Conservation (phyloP, 1,140 invertebrate species). For the Drosophila leontia region DNA sequence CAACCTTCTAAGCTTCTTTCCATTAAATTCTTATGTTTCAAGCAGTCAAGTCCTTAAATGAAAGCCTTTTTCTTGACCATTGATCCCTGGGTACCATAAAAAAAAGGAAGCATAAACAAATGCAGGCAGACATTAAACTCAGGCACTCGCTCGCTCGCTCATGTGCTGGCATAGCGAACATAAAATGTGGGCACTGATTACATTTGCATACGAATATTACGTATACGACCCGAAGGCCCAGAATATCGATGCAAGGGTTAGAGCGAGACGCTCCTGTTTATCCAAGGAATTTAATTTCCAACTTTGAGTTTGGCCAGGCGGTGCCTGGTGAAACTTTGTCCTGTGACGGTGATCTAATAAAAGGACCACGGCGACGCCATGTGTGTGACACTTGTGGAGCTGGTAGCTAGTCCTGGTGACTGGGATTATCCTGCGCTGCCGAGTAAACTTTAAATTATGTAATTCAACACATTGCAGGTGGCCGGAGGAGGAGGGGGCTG, state of each 20-base stretch:
- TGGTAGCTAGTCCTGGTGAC: slow-evolving; percentile 21
- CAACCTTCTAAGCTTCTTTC: neutral
- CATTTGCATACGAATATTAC: slow-evolving; percentile 75
- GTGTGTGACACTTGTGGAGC: slow-evolving; percentile 71
- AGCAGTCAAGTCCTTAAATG: slow-evolving; percentile 3
- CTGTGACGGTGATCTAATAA: slow-evolving; percentile 71
- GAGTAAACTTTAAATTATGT: slow-evolving; percentile 77
- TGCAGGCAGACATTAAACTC: slow-evolving; percentile 67
- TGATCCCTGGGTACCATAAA: slow-evolving; percentile 53
- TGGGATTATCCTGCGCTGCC: slow-evolving; percentile 67
- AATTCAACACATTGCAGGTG: slow-evolving; percentile 74
- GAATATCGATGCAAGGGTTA: slow-evolving; percentile 58
- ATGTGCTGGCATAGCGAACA: slow-evolving; percentile 38
- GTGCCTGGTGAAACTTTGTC: slow-evolving; percentile 61
- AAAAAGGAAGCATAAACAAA: slow-evolving; percentile 68
- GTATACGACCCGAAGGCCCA: slow-evolving; percentile 33
- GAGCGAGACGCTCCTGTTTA: slow-evolving; percentile 28
- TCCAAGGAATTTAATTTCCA: slow-evolving; percentile 79
- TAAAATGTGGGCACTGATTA: slow-evolving; percentile 81
- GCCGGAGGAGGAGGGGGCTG: slow-evolving; percentile 1
- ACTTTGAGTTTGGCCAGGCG: slow-evolving; percentile 74
- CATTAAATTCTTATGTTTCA: neutral
- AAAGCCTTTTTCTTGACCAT: slow-evolving; percentile 12
- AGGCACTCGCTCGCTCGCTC: slow-evolving; percentile 24
- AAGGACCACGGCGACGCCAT: slow-evolving; percentile 37